Base-by-base conservation (phyloP, 2,797 vertebrate genomes). In the Sciaenops ocellatus region DNA sequence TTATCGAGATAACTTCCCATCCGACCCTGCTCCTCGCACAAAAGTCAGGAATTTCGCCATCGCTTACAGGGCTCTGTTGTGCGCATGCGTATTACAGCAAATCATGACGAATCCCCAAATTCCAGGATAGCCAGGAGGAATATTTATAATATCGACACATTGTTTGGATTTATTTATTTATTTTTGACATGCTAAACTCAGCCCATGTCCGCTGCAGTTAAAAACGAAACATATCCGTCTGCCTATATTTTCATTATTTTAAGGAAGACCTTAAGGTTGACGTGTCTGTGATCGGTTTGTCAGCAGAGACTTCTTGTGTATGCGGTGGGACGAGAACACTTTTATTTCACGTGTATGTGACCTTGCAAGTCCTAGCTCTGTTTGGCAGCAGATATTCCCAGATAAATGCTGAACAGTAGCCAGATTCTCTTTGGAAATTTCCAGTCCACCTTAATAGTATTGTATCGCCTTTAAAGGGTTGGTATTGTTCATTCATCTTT, bases 1-100 rank as follows among this genome's bases (percentile, higher is more conserved):
- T 87, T 86, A 88, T 69, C 87, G 89, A 92, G 81, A 72, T 71
- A 92, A 92, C 87, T 92, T 90, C 90, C 80, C 87, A 83, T 83
- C 84, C 66, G 84, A 83, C 80, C 82, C 86, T 68, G 83, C 79
- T 90, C 82, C 87, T 82, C 70, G 89, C 76, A 81, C 66, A 89
- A 88, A 89, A 91, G 73, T 83, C 80, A 90, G 86, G 89, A 93
- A 92, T 91, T 90, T 94, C 87, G 89, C 90, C 92, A 92, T 94
- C 86, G 87, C 88, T 88, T 73, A 59, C 86, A 17, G 73, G 46
- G 78, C 62, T 80, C 28, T 72, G 18, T 72, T 72, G 18, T 70
- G 89, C 92, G 92, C 94, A 93, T 93, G 94, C 92, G 93, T n/a
- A 46, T 3, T 68, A n/a, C 48, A 2, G 77, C 48, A 59, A 85